phyloP scores from a whole-genome alignment of 2,888 invertebrate genomes.

The Hetaerina titia region DNA sequence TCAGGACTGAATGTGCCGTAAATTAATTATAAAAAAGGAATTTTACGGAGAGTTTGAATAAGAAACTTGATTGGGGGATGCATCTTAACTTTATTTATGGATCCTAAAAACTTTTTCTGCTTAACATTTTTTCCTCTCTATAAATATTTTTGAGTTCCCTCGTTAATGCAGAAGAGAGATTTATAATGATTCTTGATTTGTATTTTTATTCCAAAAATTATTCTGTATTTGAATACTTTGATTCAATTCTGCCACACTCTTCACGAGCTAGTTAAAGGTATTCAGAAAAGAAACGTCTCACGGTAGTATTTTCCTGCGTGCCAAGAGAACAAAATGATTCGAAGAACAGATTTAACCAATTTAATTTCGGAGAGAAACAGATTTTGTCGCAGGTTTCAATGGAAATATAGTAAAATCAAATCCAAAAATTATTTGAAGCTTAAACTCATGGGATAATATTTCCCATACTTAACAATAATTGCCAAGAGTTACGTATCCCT shows the following conservation, averaged over 20 bases:
- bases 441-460: not conserved
- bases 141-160: slow-evolving; percentile 31
- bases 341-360: not conserved
- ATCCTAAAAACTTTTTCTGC: slow-evolving; percentile 25
- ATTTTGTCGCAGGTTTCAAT: not conserved
- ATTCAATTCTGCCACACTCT: not conserved
- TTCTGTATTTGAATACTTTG: not conserved
- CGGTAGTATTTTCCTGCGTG: not conserved
- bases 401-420: too few relatives aligned
- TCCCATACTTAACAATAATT: not conserved
- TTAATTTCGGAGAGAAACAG: not conserved
- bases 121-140: slow-evolving; percentile 4
- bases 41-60: slow-evolving; percentile 55
- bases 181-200: slow-evolving; percentile 53
- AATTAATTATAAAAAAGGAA: slow-evolving; percentile 62
- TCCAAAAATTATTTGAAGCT: too few relatives aligned
- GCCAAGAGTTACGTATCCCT: too few relatives aligned
- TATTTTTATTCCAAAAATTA: not conserved
- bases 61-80: slow-evolving; percentile 61
- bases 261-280: not conserved
- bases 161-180: slow-evolving; percentile 1
- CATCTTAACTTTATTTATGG: slow-evolving; percentile 66
- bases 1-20: slow-evolving; percentile 57
- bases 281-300: not conserved
- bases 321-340: too few relatives aligned